Conservation (phyloP, 2,888 invertebrate genomes). For the Brachyopa scutellaris region DNA sequence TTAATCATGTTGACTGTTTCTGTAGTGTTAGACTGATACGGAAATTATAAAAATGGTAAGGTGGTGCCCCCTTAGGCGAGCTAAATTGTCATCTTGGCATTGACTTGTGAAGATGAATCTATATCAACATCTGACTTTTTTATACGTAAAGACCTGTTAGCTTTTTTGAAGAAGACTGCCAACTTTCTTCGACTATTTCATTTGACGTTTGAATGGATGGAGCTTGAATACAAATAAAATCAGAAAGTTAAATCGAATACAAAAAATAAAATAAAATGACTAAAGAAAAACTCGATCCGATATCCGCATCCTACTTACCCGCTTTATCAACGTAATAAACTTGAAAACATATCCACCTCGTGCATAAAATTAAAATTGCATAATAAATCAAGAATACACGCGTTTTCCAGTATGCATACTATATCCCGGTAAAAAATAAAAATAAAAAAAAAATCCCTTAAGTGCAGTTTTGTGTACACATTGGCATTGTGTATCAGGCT, state of each 20-base stretch:
- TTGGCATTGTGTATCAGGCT: constrained; percentile 36
- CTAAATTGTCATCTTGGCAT: constrained; percentile 14
- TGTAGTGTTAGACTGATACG: constrained; percentile 19
- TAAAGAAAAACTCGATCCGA: constrained; percentile 33
- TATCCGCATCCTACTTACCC: constrained; percentile 25
- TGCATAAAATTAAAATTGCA: constrained; percentile 69
- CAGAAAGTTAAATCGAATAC: constrained; percentile 5
- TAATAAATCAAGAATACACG: constrained; percentile 71
- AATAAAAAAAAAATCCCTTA: constrained; percentile 54
- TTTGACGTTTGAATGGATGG: no score
- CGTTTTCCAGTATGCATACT: constrained; percentile 48
- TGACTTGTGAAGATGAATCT: constrained; percentile 7
- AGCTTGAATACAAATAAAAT: no score
- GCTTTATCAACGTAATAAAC: constrained; percentile 66
- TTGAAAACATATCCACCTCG: constrained; percentile 48
- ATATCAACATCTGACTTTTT: no score
- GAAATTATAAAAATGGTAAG: constrained; percentile 27
- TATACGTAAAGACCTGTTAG: background rate
- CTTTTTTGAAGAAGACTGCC: no score
- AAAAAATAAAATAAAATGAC: constrained; percentile 27
- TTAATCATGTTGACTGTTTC: constrained; percentile 15
- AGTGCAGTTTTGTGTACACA: constrained; percentile 70
- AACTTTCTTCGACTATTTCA: no score
- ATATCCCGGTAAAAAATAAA: constrained; percentile 11
- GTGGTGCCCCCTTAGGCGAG: background rate